Base-by-base conservation (phyloP, 2,113 vertebrate species). In the Podilymbus podiceps region DNA sequence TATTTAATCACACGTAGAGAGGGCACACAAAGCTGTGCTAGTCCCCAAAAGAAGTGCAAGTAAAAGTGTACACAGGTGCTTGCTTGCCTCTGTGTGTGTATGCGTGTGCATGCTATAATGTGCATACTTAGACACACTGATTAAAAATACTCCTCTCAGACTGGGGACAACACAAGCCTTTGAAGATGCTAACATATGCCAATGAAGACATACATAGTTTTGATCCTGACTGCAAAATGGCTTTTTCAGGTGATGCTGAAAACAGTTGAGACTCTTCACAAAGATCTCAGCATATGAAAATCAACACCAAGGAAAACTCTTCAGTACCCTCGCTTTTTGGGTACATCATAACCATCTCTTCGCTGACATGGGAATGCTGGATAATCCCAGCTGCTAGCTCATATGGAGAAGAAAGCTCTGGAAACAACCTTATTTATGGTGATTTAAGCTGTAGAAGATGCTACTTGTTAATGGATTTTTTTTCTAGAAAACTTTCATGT, bases 1-100 rank as follows among this genome's bases (percentile, higher is more conserved):
- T 98, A 98, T 98, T 98, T 98, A 98, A 98, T 98, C 98, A 98
- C 98, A 98, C 60, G 44, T 97, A 96, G 94, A 98, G 89, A 98
- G 96, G 97, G 97, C 95, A 97, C 94, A 97, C 87, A 95, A 95
- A 97, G 93, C 95, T 96, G 81, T 59, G 87, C 89, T 92, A 90
- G 96, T 77, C 80, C 94, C 97, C 42, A 25, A 96, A 97, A 97
- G 90, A 91, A 88, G 94, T 86, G 76, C 93, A 93, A 97, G 96
- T 88, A 95, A 60, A 97, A 96, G 86, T 79, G 92, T 31, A 73
- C 52, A 80, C 94, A 93, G 83, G 91, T 97, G 81, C 68, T 77
- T 67, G 8, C 18, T 74, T 87, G 68, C 76, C 15, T 50, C 14
- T 64, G 47, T 9, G 46, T 63, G 76, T 18, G 6, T 9, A 14